Conservation (phyloP, 1,140 invertebrate species). For the Aphaenogaster ashmeadi region DNA sequence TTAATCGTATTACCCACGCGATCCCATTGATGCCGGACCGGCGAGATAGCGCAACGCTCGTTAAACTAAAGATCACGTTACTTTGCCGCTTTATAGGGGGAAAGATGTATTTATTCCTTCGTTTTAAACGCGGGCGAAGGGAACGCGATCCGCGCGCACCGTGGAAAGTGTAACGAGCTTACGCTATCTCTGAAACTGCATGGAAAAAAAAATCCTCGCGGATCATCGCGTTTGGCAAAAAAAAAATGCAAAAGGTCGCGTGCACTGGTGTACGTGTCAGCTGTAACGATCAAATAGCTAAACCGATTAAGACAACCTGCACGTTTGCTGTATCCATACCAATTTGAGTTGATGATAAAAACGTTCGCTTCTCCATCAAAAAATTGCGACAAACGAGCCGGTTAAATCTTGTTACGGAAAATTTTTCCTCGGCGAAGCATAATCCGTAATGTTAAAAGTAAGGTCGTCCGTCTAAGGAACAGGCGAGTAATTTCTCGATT, state of each 20-base stretch:
- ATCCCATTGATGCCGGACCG: background rate
- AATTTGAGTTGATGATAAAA: conserved; percentile 41
- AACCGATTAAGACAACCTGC: conserved; percentile 37
- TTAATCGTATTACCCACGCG: conserved; percentile 46
- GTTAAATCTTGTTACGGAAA: background rate
- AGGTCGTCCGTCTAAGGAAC: background rate
- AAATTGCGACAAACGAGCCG: conserved; percentile 10
- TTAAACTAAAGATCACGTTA: conserved; percentile 36
- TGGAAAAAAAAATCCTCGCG: background rate
- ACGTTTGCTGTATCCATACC: conserved; percentile 30
- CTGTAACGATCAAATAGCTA: conserved; percentile 46
- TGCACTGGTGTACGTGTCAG: background rate
- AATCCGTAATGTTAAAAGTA: background rate
- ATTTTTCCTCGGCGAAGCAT: background rate
- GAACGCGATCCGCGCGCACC: conserved; percentile 3
- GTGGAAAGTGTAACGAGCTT: conserved; percentile 34
- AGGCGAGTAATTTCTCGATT: background rate
- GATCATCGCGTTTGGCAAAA: conserved; percentile 46
- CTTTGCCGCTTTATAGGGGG: background rate
- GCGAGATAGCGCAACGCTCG: conserved; percentile 16
- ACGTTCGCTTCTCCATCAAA: conserved; percentile 6
- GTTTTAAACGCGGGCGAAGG: background rate
- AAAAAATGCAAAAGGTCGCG: conserved; percentile 42
- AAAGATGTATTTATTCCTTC: conserved; percentile 30
- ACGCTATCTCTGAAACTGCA: conserved; percentile 9